phyloP scores from a whole-genome alignment of 2,113 vertebrate genomes.

The Tichodroma muraria region DNA sequence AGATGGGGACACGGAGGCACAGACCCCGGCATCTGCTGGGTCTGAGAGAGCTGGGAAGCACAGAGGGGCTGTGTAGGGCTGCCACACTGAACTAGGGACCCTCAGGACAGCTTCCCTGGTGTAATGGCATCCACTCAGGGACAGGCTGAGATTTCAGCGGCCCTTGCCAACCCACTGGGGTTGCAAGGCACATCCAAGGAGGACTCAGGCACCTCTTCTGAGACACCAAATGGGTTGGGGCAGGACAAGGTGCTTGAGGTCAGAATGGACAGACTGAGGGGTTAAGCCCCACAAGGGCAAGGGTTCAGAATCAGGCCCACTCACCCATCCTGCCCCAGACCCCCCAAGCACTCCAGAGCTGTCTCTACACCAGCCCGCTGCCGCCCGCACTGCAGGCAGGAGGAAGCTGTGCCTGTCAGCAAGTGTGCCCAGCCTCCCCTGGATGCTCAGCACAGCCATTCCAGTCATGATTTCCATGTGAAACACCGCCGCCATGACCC shows the following conservation, averaged over 20 bases:
- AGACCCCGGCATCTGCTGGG: accelerated
- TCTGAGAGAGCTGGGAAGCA: not conserved
- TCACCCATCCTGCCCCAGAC: not conserved
- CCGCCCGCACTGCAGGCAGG: not conserved
- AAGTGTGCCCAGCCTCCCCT: not conserved
- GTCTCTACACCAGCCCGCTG: not conserved
- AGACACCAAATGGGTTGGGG: not conserved
- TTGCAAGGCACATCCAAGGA: not conserved
- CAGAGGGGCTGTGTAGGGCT: not conserved
- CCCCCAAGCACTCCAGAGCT: not conserved
- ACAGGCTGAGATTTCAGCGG: not conserved
- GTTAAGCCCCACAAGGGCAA: not conserved
- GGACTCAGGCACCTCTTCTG: not conserved
- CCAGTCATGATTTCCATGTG: slow-evolving; percentile 52
- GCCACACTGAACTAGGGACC: not conserved
- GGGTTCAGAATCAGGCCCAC: not conserved
- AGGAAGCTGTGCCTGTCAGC: not conserved
- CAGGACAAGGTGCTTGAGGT: not conserved
- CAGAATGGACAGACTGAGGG: accelerated
- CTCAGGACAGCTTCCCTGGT: not conserved
- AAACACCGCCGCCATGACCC: not conserved
- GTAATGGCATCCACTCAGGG: not conserved
- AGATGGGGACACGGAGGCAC: not conserved
- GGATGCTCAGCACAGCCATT: not conserved
- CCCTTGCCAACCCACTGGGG: not conserved